A percentile compares a stretch with the other conserved stretches of the same genome.
These are phyloP conservation scores for Macquaria ambigua DNA, from an alignment of 2,113 vertebrate genomes.

Conservation along the genomic window DNA sequence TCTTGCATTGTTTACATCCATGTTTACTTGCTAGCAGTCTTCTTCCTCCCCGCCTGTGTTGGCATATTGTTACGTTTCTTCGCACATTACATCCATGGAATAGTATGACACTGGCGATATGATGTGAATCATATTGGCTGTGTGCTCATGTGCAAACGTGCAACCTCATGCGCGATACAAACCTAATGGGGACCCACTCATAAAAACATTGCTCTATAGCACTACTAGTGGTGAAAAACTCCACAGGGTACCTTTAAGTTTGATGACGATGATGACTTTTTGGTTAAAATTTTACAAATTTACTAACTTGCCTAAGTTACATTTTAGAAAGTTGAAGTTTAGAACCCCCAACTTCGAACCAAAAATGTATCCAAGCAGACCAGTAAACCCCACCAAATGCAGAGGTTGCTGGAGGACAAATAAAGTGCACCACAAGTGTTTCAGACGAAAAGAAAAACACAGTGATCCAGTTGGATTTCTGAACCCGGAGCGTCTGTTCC, in stretches of 20 bases:
- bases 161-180: background rate
- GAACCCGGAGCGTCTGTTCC: constrained; percentile 50
- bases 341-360: background rate
- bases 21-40: background rate
- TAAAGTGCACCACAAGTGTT: constrained; percentile 39
- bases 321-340: background rate
- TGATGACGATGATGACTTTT: background rate
- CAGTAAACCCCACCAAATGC: background rate
- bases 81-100: constrained; percentile 3
- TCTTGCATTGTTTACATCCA: constrained; percentile 16
- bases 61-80: background rate
- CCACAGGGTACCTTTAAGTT: constrained; percentile 37
- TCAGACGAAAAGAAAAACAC: constrained; percentile 68
- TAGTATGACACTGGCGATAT: background rate
- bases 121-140: background rate
- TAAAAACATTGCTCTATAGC: constrained; percentile 4
- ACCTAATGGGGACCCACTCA: background rate
- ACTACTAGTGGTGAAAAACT: background rate
- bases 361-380: constrained; percentile 21
- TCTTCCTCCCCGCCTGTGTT: constrained; percentile 6
- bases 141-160: too few species aligned
- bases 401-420: background rate
- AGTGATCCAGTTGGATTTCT: constrained; percentile 61
- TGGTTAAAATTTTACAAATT: constrained; percentile 11
- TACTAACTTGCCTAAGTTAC: background rate